Conservation (phyloP, 2,888 invertebrate genomes). For the Apoderus coryli region DNA sequence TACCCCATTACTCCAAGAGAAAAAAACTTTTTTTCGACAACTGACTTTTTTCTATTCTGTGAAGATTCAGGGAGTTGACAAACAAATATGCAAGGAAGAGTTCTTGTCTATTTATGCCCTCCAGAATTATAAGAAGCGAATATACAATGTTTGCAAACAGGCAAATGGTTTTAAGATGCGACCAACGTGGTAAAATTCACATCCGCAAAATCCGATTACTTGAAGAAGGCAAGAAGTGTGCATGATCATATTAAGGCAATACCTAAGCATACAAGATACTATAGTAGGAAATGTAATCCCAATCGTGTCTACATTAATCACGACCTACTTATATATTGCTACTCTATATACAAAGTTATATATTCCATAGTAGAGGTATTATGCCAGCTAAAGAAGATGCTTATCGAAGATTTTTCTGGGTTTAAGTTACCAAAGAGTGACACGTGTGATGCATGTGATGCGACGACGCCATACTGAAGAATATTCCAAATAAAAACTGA, state of each 20-base stretch:
- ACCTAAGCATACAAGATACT: conserved; percentile 7
- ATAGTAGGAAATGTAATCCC: conserved; percentile 5
- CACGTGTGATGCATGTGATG: conserved; percentile 7
- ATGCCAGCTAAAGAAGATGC: conserved; percentile 7
- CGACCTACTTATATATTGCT: too few species aligned
- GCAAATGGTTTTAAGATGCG: conserved; percentile 1
- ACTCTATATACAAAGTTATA: too few species aligned
- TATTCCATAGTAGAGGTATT: conserved; percentile 3
- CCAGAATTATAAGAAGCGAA: conserved; percentile 6
- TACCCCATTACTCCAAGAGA: too few species aligned
- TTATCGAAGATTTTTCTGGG: conserved; percentile 6
- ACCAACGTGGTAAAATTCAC: conserved; percentile 5
- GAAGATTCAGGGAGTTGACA: conserved; percentile 3
- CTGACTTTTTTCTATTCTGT: conserved; percentile 6
- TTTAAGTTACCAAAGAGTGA: conserved; percentile 8
- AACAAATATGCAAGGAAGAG: conserved; percentile 3
- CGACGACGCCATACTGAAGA: conserved; percentile 3
- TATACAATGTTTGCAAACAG: conserved; percentile 6
- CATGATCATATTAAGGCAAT: conserved; percentile 7
- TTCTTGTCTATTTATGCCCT: conserved; percentile 2
- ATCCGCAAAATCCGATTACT: conserved; percentile 3
- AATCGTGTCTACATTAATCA: conserved; percentile 7
- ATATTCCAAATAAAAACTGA: conserved; percentile 5
- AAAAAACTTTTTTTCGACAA: conserved; percentile 5
- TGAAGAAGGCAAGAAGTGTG: conserved; percentile 2